These are phyloP conservation scores for Cantharis nigra DNA, from an alignment of 2,888 invertebrate species.

Conservation along the genomic window DNA sequence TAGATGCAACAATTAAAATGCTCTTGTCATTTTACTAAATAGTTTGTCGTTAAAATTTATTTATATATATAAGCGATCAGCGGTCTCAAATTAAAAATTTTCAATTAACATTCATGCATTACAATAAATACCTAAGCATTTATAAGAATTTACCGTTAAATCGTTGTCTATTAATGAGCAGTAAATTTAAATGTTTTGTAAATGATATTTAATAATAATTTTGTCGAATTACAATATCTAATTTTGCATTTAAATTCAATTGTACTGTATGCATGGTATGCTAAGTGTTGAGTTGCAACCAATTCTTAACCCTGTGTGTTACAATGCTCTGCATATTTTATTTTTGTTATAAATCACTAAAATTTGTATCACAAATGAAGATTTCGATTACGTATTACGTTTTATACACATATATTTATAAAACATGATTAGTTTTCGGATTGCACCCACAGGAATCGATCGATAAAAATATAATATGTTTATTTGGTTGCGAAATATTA, in stretches of 20 bases:
- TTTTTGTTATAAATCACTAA: conserved; percentile 8
- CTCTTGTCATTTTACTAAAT: not conserved
- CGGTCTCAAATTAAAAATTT: not conserved
- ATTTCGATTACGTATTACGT: not conserved
- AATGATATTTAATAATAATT: not conserved
- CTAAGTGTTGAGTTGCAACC: not conserved
- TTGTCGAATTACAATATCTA: not conserved
- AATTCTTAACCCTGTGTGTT: not conserved
- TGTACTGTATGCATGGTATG: not conserved
- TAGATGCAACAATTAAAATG: not conserved
- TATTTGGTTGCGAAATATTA: not conserved
- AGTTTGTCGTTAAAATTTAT: not conserved
- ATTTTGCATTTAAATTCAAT: not conserved
- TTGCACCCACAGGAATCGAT: not conserved
- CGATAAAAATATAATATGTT: not conserved
- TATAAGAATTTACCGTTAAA: not conserved
- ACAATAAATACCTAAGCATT: not conserved
- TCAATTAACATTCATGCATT: not conserved
- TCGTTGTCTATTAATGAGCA: not conserved
- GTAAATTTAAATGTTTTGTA: conserved; percentile 1
- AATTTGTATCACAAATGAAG: conserved; percentile 8
- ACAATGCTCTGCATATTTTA: not conserved
- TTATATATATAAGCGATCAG: not conserved
- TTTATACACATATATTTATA: not conserved
- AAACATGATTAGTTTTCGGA: not conserved